A percentile compares a stretch with the other conserved stretches of the same genome.
Evolutionary conservation across 2,113 vertebrate species (phyloP).

Genomic region (Deroptyus accipitrinus): DNA sequence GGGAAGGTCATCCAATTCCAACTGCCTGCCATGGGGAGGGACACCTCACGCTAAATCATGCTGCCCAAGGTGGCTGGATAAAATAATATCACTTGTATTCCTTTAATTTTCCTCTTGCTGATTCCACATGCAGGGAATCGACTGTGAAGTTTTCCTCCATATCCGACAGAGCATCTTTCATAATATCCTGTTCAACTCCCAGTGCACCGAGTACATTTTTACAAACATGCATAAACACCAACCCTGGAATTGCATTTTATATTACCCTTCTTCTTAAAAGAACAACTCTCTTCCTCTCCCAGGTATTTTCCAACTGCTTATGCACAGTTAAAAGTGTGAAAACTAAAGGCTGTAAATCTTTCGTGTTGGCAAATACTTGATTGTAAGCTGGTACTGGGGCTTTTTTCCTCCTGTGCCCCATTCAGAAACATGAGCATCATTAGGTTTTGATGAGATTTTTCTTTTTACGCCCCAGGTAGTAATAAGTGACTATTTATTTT

Average conservation of each 20-base stretch:
- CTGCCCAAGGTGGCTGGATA: neutral
- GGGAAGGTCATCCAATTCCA: neutral
- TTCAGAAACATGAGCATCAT: neutral
- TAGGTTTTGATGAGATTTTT: slow-evolving; percentile 8
- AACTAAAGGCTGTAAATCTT: neutral
- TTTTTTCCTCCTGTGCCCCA: neutral
- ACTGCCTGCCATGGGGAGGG: neutral
- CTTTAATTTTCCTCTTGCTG: neutral
- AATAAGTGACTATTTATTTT: neutral
- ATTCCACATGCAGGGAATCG: neutral
- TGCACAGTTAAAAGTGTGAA: neutral
- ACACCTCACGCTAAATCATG: neutral
- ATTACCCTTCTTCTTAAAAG: neutral
- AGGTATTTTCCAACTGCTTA: neutral
- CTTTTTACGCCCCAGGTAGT: neutral
- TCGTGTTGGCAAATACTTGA: neutral
- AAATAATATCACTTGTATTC: neutral
- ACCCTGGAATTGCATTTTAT: neutral
- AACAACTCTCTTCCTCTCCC: neutral
- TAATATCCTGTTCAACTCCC: neutral
- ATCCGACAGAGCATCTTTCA: neutral
- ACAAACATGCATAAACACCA: neutral
- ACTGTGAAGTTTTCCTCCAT: neutral
- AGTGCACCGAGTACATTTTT: neutral
- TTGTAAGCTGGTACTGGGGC: neutral